Evolutionary conservation across 2,797 vertebrate genomes (phyloP).

Genomic region (Aphelocoma californica): DNA sequence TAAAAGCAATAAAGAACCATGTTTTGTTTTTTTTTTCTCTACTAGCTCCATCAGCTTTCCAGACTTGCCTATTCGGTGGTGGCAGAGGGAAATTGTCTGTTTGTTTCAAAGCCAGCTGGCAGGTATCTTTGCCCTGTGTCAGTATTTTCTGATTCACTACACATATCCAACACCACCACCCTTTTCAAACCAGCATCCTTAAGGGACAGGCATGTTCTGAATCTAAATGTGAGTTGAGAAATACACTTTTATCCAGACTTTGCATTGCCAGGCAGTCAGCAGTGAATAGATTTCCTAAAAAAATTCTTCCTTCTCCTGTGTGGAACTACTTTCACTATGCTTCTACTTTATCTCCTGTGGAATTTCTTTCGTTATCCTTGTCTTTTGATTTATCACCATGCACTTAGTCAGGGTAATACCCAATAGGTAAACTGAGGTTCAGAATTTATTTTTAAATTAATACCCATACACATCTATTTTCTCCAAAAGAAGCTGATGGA

Average conservation of each 20-base stretch:
- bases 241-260: background rate
- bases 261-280: background rate
- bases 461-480: background rate
- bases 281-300: background rate
- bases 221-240: background rate
- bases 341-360: background rate
- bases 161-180: too few relatives aligned
- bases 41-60: background rate
- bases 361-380: background rate
- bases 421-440: background rate
- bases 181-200: background rate
- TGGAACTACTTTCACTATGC: background rate
- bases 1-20: background rate
- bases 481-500: background rate
- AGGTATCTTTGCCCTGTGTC: fast-evolving
- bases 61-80: background rate
- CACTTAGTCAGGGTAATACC: background rate
- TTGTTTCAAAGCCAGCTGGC: background rate
- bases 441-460: background rate
- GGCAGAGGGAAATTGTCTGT: background rate
- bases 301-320: background rate
- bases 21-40: background rate
- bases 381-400: background rate
- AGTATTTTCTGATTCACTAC: background rate
- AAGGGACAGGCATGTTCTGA: background rate